phyloP scores from a whole-genome alignment of 2,888 invertebrate species.

The Torymus aiolomorphi region DNA sequence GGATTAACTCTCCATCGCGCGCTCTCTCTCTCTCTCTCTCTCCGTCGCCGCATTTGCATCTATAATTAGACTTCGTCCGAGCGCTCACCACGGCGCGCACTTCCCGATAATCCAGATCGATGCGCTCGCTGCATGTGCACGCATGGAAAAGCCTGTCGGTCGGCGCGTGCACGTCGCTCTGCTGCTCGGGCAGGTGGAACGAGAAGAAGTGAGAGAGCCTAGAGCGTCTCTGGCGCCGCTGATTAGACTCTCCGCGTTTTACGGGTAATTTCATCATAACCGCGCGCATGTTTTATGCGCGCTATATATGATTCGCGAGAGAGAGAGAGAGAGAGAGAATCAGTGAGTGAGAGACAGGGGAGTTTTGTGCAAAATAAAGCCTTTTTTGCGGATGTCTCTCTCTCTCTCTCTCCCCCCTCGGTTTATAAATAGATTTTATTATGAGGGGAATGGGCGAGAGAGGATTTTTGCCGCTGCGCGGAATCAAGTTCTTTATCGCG shows the following conservation, averaged over 20 bases:
- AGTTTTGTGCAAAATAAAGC: constrained; percentile 14
- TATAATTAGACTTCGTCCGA: constrained; percentile 25
- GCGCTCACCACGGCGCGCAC: neutral
- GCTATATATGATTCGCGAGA: constrained; percentile 14
- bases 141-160: neutral
- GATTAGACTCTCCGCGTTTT: constrained; percentile 48
- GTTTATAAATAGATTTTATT: constrained; percentile 48
- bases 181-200: neutral
- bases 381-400: neutral
- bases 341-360: no score
- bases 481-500: constrained; percentile 17
- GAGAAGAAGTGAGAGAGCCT: neutral
- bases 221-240: constrained; percentile 31
- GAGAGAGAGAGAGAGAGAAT: no score
- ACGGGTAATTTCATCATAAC: constrained; percentile 40
- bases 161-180: neutral
- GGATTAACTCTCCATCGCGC: no score
- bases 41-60: neutral
- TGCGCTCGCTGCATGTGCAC: neutral
- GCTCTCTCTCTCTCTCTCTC: no score
- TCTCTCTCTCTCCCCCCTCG: neutral
- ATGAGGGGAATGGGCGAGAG: neutral
- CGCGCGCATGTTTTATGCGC: constrained; percentile 20
- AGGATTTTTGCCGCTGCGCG: constrained; percentile 20
- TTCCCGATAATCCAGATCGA: constrained; percentile 44